Evolutionary conservation across 2,888 invertebrate genomes (phyloP), one percentile per base, ranked within the genome.

Genomic region (Melipona beecheii): DNA sequence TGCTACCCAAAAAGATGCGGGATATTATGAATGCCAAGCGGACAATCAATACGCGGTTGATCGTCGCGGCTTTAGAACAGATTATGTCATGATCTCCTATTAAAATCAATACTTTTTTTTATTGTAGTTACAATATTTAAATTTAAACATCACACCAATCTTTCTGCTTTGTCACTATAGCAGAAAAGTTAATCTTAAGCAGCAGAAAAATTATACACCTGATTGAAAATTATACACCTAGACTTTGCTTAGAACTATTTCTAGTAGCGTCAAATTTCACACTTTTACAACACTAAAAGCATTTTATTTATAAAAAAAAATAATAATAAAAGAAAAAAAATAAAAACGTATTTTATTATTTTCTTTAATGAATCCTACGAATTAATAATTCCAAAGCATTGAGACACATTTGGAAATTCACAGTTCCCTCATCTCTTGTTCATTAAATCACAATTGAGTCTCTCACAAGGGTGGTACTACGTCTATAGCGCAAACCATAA

Each of bases 21-120:
- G 97, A 19, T 96, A 96, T 90, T 97, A 97, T 93, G 96, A 97
- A 92, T 97, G 97, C 89, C 96, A 96, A 91, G 97, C 97, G 0
- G 96, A 97, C 90, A 97, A 97, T 94, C 96, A 97, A 93, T 97
- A 96, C 90, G 95, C 97, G 6, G 96, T 97, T 68, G 97, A 97
- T 92, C 95, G 95, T 84, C 95, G 96, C 86, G 96, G 96, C 73
- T 97, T 97, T 91, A 94, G 97, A 90, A 97, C 97, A 24, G 97
- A 97, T 87, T 96, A 95, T 87, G 95, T 95, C 79, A 95, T 95
- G 95, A 93, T 95, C 88, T 95, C 95, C 54, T 95, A 95, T 89
- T 95, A 91, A 93, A 87, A 78, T 58, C 27, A 27, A 13, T 15
- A 65, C 11, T 58, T 58, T 43, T 24, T 58, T 43, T 24, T 54